Base-by-base conservation (phyloP, 2,797 vertebrate species). In the Rhodeus uyekii region DNA sequence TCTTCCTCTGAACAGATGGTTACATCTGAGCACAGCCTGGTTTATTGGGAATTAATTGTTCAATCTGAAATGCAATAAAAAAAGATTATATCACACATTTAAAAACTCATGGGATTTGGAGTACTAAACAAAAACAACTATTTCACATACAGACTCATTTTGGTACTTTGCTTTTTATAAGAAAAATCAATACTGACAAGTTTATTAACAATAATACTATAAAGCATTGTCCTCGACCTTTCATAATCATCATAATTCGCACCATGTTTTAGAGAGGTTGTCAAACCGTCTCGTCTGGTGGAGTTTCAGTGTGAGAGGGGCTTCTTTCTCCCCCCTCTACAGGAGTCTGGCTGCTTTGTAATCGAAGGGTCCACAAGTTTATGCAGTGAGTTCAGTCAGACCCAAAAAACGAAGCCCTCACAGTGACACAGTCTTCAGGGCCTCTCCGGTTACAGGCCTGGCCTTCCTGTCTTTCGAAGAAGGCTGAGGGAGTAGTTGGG, bases 1-100 rank as follows among this genome's bases (percentile, higher is more conserved):
- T 89, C 88, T 90, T 89, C 86, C 83, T 90, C 80, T 76, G 84
- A 91, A 83, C 90, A 93, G 90, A 92, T 92, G 90, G 90, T 84
- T 86, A 19, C 1, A 83, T 87, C 19, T 88, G 85, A 76, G 85
- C 82, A 74, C 53, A 29, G 83, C 78, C 61, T 29, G 83, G 29
- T 83, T 90, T 89, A 79, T 63, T 19, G 81, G 81, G 78, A 65
- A 73, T 86, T 85, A 42, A 74, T 29, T 83, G 60, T 86, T 36
- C n/a, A 27, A 24, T 71, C 27, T 71, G 8, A 71, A 46, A 72
- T 24, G 4, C n/a, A 71, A 72, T 71, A 16, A 65, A 81, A n/a
- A 81, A 27, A 19, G 67, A 71, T 69, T 39, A 63, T 27, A 88
- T 75, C 39, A 65, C 83, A 84, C 85, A 83, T 58, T 84, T 90